Base-by-base conservation (phyloP, 2,888 invertebrate species). In the Drosophila nr. fundita region DNA sequence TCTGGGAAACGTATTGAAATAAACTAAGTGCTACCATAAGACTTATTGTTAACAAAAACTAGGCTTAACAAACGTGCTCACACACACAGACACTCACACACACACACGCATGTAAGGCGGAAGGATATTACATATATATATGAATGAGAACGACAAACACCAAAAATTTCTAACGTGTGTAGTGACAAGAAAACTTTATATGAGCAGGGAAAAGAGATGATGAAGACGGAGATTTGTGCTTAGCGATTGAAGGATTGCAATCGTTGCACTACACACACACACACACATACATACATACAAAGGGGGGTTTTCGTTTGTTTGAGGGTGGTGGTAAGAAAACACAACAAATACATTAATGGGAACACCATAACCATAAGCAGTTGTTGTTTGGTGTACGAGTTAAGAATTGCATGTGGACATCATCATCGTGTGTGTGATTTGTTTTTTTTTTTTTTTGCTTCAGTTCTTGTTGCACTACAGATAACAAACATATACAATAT, bases 311-410 rank as follows among this genome's bases (percentile, higher is more conserved):
- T 30, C 4, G 5, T 8, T 7, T 45, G 24, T 13, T 24, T 15
- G 21, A 18, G 40, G 48, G 40, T 29, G 45, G 15, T 27, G 52
- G 30, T 13, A 15, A 54, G 21, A 30, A 48, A 67, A 72, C 50
- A 71, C 58, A 76, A 76, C 71, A 30, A 71, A 48, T 65, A 80
- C 54, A 76, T 62, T 62, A 65, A 70, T 68, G 58, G 62, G 54
- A 49, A 78, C 78, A 90, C 86, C 86, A 88, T 83, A 86, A 87
- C 86, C 86, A 83, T 62, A 87, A 87, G 86, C 88, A 75, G 53
- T 75, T 78, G 54, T 65, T 60, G 50, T 66, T 65, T 68, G 74
- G 62, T 74, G 57, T 74, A 27, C 30, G 27, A 59, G 48, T 57
- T 74, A 70, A 59, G 40, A 70, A 70, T 40, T 63, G 50, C 57